Conservation (phyloP, 2,888 invertebrate genomes). For the Isoperla grammatica region DNA sequence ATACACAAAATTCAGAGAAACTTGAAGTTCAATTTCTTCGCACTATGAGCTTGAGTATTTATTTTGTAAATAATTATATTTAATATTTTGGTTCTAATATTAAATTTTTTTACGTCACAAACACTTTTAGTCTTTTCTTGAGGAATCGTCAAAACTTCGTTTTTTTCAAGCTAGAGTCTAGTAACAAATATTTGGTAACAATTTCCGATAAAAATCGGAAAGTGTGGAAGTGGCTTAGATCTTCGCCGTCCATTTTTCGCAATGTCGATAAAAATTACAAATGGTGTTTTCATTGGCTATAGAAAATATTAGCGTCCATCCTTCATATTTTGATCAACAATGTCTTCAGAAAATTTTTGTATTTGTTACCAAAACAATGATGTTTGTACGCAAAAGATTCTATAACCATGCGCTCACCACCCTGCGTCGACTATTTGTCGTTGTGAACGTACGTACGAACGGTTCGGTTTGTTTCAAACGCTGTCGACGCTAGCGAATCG, state of each 20-base stretch:
- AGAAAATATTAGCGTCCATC: too few relatives aligned
- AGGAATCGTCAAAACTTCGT: slow-evolving; percentile 10
- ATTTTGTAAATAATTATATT: slow-evolving; percentile 16
- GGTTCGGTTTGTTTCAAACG: slow-evolving; percentile 42
- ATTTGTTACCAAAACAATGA: too few relatives aligned
- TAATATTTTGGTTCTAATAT: slow-evolving; percentile 8
- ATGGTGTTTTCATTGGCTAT: too few relatives aligned
- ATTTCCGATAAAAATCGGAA: neutral
- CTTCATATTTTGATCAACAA: neutral
- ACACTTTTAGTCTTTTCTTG: slow-evolving; percentile 7
- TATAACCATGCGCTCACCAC: too few relatives aligned
- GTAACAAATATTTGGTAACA: slow-evolving; percentile 17
- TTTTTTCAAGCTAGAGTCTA: slow-evolving; percentile 7
- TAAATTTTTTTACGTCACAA: slow-evolving; percentile 13
- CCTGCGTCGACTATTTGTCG: too few relatives aligned
- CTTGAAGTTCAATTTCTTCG: slow-evolving; percentile 13
- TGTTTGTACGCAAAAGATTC: too few relatives aligned
- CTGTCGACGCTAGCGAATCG: slow-evolving; percentile 53
- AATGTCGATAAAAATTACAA: too few relatives aligned
- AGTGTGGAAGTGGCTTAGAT: neutral
- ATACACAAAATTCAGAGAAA: slow-evolving; percentile 13
- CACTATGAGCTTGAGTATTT: slow-evolving; percentile 11
- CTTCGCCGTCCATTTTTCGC: neutral
- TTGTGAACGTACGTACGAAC: too few relatives aligned
- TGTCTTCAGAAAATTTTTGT: neutral